A percentile compares a stretch with the other conserved stretches of the same genome.
These are phyloP conservation scores for Morbakka virulenta DNA, from an alignment of 30 jellyfish, hydroid and myxozoan genomes.

Conservation along the genomic window DNA sequence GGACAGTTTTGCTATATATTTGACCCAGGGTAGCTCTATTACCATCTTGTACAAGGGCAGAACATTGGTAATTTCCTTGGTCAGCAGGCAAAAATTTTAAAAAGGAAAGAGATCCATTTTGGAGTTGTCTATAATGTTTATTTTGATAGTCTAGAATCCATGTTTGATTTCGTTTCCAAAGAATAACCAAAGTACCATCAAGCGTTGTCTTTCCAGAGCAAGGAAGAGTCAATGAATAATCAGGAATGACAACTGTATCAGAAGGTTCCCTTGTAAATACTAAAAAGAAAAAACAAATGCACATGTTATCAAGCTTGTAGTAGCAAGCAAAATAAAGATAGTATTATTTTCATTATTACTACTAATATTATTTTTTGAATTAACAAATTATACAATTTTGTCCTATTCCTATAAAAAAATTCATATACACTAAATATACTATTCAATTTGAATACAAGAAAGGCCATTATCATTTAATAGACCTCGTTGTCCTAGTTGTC, in stretches of 20 bases:
- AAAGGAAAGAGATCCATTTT: constrained; percentile 57
- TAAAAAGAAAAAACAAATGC: neutral
- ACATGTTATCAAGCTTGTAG: too few species aligned
- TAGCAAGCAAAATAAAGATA: too few species aligned
- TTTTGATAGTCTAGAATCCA: constrained; percentile 51
- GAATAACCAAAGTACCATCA: constrained; percentile 30
- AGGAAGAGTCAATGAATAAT: constrained; percentile 28
- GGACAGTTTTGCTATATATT: constrained; percentile 55
- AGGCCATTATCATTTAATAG: too few species aligned
- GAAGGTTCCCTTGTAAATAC: constrained; percentile 37
- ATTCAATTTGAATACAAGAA: too few species aligned
- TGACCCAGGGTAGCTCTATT: constrained; percentile 40
- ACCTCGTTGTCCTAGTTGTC: too few species aligned
- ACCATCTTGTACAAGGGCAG: constrained; percentile 40
- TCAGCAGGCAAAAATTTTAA: constrained; percentile 39
- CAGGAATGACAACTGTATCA: constrained; percentile 18
- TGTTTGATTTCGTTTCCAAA: constrained; percentile 54
- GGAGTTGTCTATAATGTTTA: constrained; percentile 49
- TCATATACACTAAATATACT: too few species aligned
- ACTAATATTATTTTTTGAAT: too few species aligned
- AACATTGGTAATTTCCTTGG: constrained; percentile 68
- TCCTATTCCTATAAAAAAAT: too few species aligned
- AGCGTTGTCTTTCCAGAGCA: constrained; percentile 59
- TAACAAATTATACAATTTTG: too few species aligned
- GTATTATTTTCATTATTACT: too few species aligned